Base-by-base conservation (phyloP, 2,888 invertebrate genomes). In the Elmis aenea region DNA sequence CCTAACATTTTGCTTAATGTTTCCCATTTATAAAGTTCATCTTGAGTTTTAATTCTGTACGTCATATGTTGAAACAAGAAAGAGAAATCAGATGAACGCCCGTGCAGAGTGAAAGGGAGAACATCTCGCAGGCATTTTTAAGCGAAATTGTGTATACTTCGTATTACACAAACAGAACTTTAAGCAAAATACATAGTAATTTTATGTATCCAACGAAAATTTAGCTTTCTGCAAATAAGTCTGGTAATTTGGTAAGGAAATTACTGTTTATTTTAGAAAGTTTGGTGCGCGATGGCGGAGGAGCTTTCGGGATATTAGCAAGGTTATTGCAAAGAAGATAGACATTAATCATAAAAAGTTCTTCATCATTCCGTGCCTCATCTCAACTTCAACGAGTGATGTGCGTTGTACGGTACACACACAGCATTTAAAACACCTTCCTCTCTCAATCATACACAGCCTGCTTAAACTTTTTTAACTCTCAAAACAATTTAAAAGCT, bases 161-260 rank as follows among this genome's bases (percentile, higher is more conserved):
- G 57, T 54, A 56, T 58, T 56, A 58, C 52, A 56, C 59, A 61
- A 59, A 59, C 58, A 59, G 59, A 61, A 61, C 54, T 62, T 60
- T 57, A 59, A 60, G 62, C 59, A 61, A 62, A 64, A 62, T 63
- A 64, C 62, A 64, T 60, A 66, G 63, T 64, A 61, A 64, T 67
- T 66, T 65, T 66, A 65, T 64, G 65, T 64, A 64, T 62, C 59
- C 60, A 60, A 58, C 58, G 61, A 66, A 65, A 65, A 64, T 62
- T 61, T 61, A 59, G 62, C 62, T 64, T 62, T 62, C 61, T 57
- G 64, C 64, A 67, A 67, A 65, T 65, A 64, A 64, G 64, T 62
- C 63, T 62, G 58, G 63, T 65, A 67, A 66, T 67, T 66, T 66
- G 63, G 64, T 63, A 64, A 66, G 66, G 65, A 67, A 67, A 67